These are phyloP conservation scores for Falco peregrinus DNA, from an alignment of 2,797 vertebrate species.

Conservation along the genomic window DNA sequence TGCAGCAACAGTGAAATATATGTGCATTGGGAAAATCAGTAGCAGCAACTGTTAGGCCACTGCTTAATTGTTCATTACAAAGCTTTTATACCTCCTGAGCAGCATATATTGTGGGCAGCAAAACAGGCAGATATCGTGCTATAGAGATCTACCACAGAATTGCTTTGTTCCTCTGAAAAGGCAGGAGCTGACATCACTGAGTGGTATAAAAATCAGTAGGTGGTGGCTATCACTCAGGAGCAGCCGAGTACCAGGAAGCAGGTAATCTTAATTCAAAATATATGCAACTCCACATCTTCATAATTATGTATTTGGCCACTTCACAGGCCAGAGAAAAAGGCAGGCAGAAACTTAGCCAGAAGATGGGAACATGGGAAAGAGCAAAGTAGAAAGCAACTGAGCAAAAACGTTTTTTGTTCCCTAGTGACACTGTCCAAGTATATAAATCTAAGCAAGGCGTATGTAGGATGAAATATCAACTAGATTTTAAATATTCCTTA, in stretches of 20 bases:
- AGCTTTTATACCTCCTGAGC: not conserved
- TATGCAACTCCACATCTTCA: not conserved
- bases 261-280: not conserved
- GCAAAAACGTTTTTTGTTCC: not conserved
- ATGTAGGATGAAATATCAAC: not conserved
- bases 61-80: not conserved
- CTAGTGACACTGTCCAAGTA: not conserved
- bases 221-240: not conserved
- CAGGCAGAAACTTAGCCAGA: not conserved
- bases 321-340: not conserved
- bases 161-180: not conserved
- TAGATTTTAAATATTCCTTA: not conserved
- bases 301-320: not conserved
- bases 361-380: not conserved
- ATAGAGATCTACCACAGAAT: not conserved
- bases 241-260: not conserved
- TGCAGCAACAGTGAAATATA: not conserved
- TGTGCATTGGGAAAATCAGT: not conserved
- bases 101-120: not conserved
- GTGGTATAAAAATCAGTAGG: not conserved
- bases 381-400: not conserved
- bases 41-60: not conserved
- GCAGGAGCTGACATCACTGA: not conserved
- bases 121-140: not conserved
- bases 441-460: not conserved